Conservation (phyloP, 2,888 invertebrate species). For the Dichetophora obliterata region DNA sequence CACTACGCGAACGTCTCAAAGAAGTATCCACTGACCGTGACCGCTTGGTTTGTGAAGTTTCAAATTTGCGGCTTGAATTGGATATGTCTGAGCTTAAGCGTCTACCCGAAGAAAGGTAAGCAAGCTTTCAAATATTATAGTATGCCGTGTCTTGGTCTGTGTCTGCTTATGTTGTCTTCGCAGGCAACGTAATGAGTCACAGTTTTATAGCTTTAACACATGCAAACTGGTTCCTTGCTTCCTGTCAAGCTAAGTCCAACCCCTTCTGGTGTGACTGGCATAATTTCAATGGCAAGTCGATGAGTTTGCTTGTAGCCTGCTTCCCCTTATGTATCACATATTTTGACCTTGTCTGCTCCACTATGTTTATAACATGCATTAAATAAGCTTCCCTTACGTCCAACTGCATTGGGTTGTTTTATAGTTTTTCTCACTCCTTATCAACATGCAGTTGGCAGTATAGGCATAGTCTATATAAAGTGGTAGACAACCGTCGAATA, state of each 20-base stretch:
- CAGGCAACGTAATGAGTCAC: conserved; percentile 15
- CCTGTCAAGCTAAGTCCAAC: conserved; percentile 10
- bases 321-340: neutral
- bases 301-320: neutral
- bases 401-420: too few relatives aligned
- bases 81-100: conserved; percentile 69
- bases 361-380: too few relatives aligned
- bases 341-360: too few relatives aligned
- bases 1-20: conserved; percentile 63
- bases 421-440: too few relatives aligned
- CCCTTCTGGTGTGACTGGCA: conserved; percentile 1
- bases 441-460: too few relatives aligned
- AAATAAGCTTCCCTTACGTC: too few relatives aligned
- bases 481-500: too few relatives aligned
- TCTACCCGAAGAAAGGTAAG: conserved; percentile 68
- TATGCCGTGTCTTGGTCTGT: neutral
- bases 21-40: conserved; percentile 67
- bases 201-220: neutral
- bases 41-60: conserved; percentile 66
- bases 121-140: conserved; percentile 51
- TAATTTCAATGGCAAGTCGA: neutral
- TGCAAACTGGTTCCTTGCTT: conserved; percentile 24
- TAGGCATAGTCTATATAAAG: too few relatives aligned
- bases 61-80: conserved; percentile 68
- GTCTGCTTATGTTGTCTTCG: neutral